A percentile compares a stretch with the other conserved stretches of the same genome.
Conservation (phyloP, 1,140 invertebrate genomes). For the Odontomachus brunneus region DNA sequence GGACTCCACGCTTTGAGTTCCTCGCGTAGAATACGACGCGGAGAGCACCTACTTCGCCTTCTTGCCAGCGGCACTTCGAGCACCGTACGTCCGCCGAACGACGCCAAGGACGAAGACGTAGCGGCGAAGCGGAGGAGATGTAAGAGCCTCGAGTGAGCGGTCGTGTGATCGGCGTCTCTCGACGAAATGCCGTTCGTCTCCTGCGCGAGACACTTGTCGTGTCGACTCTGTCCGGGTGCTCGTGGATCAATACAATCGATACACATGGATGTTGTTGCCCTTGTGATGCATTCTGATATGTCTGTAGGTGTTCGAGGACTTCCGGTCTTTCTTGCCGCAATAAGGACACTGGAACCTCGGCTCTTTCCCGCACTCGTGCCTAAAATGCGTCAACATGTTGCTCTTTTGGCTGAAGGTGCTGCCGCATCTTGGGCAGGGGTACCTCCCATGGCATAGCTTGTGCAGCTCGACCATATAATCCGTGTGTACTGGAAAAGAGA, state of each 20-base stretch:
- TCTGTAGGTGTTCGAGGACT: conserved; percentile 78
- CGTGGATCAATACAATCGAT: conserved; percentile 72
- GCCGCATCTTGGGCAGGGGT: conserved; percentile 68
- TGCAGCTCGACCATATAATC: neutral
- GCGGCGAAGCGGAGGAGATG: neutral
- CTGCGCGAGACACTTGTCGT: neutral
- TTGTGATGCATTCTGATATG: conserved; percentile 81
- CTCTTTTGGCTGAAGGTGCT: conserved; percentile 67
- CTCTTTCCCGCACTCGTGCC: conserved; percentile 84
- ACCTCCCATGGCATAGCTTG: conserved; percentile 36
- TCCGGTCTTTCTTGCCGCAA: conserved; percentile 78
- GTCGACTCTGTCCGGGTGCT: neutral
- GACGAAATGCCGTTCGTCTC: conserved; percentile 28
- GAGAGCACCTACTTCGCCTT: neutral
- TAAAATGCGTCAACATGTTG: conserved; percentile 77
- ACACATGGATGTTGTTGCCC: conserved; percentile 61
- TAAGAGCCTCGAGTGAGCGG: neutral
- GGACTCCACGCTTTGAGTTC: neutral
- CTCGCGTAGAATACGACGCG: neutral
- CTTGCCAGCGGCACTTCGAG: neutral
- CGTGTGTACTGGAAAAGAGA: conserved; percentile 66
- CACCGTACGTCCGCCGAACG: neutral
- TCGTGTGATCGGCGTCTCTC: neutral
- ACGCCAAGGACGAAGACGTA: too few relatives aligned
- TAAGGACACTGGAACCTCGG: conserved; percentile 83